A percentile compares a stretch with the other conserved stretches of the same genome.
Conservation (phyloP, 92 coral and sea anemone species). For the Phenganax marumi region DNA sequence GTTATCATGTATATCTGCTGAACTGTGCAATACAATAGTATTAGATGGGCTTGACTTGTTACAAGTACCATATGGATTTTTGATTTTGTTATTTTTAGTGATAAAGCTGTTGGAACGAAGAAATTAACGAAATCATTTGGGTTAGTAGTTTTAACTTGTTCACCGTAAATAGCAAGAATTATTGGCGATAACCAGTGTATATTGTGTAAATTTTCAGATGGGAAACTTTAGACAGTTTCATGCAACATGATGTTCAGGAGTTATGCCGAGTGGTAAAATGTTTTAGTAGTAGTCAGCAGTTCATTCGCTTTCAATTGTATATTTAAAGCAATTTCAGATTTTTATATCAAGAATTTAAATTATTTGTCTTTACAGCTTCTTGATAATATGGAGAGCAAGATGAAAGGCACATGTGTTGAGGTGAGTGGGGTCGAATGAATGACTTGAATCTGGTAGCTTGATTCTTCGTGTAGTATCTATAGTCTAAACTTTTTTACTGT, state of each 20-base stretch:
- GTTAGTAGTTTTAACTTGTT: slow-evolving; percentile 24
- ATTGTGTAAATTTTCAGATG: slow-evolving; percentile 56
- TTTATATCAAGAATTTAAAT: background rate
- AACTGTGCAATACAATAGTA: background rate
- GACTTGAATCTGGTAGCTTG: background rate
- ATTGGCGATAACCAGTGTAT: background rate
- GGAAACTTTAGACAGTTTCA: slow-evolving; percentile 97
- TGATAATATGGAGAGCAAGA: slow-evolving; percentile 99
- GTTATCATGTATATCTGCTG: background rate
- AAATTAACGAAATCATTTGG: slow-evolving; percentile 96
- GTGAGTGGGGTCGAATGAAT: slow-evolving; percentile 34
- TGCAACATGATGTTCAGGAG: slow-evolving; percentile 99
- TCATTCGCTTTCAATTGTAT: background rate
- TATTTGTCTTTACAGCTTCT: slow-evolving; percentile 56
- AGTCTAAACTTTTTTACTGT: too few species aligned
- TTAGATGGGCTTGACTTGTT: background rate
- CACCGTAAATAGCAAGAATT: background rate
- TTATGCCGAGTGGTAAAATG: slow-evolving; percentile 83
- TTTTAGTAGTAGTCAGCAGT: background rate
- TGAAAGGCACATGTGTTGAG: slow-evolving; percentile 99
- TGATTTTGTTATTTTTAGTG: slow-evolving; percentile 59
- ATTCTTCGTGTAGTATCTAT: too few species aligned
- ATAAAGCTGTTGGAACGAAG: slow-evolving; percentile 98
- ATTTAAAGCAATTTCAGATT: background rate
- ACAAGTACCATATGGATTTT: background rate